These are phyloP conservation scores for Oxygymnocypris stewartii DNA, from an alignment of 2,113 vertebrate species.

Conservation along the genomic window DNA sequence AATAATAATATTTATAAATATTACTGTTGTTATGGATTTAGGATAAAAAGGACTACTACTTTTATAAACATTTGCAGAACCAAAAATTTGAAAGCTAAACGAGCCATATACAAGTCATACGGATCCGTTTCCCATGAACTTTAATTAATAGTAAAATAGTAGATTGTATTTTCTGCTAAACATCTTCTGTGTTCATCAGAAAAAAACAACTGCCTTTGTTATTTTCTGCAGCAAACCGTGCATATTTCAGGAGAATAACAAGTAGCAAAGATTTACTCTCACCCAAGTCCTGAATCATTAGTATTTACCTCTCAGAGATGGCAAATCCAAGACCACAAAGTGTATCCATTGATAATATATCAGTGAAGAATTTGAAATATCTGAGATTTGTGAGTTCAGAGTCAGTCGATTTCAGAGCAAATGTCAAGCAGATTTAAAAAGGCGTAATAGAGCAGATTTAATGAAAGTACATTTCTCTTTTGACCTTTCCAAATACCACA, in stretches of 20 bases:
- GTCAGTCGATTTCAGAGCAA: constrained; percentile 23
- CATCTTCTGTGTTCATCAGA: background rate
- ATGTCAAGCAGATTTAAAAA: constrained; percentile 33
- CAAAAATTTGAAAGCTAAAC: background rate
- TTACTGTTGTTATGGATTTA: too few species aligned
- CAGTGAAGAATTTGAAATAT: constrained; percentile 1
- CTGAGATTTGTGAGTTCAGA: constrained; percentile 12
- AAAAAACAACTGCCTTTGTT: background rate
- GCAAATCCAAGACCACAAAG: constrained; percentile 1
- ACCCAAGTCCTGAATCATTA: background rate
- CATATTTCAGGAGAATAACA: background rate
- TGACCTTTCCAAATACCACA: constrained; percentile 38
- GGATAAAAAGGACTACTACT: too few species aligned
- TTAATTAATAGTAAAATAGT: background rate
- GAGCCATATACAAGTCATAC: background rate
- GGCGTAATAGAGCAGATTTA: constrained; percentile 16
- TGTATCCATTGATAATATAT: constrained; percentile 24
- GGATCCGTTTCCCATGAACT: background rate
- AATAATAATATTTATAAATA: too few species aligned
- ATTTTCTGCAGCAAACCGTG: background rate
- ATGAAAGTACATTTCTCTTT: constrained; percentile 47
- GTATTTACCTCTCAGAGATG: background rate
- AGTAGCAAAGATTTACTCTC: background rate
- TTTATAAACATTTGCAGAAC: too few species aligned
- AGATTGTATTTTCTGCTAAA: background rate